A percentile compares a stretch with the other conserved stretches of the same genome.
Evolutionary conservation across 2,888 invertebrate genomes (phyloP).

Genomic region (Plusia festucae): DNA sequence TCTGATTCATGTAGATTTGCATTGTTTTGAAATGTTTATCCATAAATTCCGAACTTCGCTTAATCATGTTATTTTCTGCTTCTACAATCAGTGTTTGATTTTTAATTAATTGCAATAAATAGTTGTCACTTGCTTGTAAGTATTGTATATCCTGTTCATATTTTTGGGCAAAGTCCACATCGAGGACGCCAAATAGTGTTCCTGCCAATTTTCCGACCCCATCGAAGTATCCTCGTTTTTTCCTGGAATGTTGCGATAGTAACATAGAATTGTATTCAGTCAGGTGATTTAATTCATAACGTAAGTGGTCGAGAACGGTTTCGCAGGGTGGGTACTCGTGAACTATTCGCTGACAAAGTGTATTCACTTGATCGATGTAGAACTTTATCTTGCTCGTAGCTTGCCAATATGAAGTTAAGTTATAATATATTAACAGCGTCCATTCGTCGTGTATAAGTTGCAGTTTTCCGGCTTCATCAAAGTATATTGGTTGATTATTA

Average conservation of each 20-base stretch:
- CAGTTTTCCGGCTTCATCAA: slow-evolving; percentile 37
- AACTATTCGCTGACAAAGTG: slow-evolving; percentile 14
- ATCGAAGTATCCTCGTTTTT: slow-evolving; percentile 31
- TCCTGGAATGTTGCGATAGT: slow-evolving; percentile 23
- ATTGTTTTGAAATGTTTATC: neutral
- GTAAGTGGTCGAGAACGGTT: slow-evolving; percentile 22
- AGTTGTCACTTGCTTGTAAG: neutral
- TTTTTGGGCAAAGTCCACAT: slow-evolving; percentile 13
- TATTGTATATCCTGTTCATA: slow-evolving; percentile 12
- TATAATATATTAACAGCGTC: slow-evolving; percentile 35
- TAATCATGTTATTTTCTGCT: slow-evolving; percentile 6
- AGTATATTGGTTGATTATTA: slow-evolving; percentile 34
- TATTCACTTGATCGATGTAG: slow-evolving; percentile 20
- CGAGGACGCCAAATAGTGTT: slow-evolving; percentile 11
- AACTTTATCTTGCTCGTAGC: slow-evolving; percentile 12
- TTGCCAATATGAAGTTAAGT: slow-evolving; percentile 42
- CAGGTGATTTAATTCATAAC: slow-evolving; percentile 26
- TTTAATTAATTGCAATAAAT: slow-evolving; percentile 9
- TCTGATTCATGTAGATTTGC: neutral
- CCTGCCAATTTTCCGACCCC: slow-evolving; percentile 42
- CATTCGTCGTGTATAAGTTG: slow-evolving; percentile 40
- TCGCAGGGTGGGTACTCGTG: slow-evolving; percentile 24
- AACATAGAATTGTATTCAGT: slow-evolving; percentile 36
- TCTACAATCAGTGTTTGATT: slow-evolving; percentile 15
- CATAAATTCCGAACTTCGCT: slow-evolving; percentile 1